phyloP scores from a whole-genome alignment of 2,113 vertebrate genomes.

The Vimba vimba region DNA sequence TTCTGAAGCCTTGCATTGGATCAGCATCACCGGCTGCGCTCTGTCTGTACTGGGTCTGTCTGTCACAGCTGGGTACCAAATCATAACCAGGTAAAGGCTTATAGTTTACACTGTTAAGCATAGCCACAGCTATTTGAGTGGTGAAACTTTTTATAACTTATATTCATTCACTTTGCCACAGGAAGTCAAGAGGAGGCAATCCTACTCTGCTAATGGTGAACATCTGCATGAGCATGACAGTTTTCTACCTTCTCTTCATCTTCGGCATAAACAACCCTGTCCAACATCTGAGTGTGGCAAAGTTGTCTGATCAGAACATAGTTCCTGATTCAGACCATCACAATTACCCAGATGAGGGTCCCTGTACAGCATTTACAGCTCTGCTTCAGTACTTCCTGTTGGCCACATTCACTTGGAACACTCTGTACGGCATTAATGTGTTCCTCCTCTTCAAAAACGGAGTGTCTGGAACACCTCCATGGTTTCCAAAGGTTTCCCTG shows the following conservation, averaged over 20 bases:
- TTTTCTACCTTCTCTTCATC: slow-evolving; percentile 79
- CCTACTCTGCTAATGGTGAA: slow-evolving; percentile 69
- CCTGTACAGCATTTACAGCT: slow-evolving; percentile 55
- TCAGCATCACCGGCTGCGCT: slow-evolving; percentile 63
- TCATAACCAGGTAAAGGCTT: slow-evolving; percentile 58
- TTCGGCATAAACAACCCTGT: slow-evolving; percentile 70
- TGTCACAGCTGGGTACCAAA: slow-evolving; percentile 62
- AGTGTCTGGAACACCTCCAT: slow-evolving; percentile 56
- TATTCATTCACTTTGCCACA: slow-evolving; percentile 46
- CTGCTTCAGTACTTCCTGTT: slow-evolving; percentile 77
- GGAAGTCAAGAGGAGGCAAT: slow-evolving; percentile 62
- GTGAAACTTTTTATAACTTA: neutral
- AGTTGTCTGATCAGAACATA: accelerated
- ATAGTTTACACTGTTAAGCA: neutral
- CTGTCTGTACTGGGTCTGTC: slow-evolving; percentile 63
- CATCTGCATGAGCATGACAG: slow-evolving; percentile 72
- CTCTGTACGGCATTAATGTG: slow-evolving; percentile 68
- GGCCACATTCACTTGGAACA: slow-evolving; percentile 72
- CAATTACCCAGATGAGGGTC: neutral
- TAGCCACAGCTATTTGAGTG: neutral
- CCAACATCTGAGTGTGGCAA: neutral
- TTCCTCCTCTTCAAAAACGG: slow-evolving; percentile 65
- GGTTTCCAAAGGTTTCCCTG: slow-evolving; percentile 55
- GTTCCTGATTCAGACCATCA: neutral
- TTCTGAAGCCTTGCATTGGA: slow-evolving; percentile 44